Percentiles rank a stretch among this genome's conserved stretches.
phyloP scores from a whole-genome alignment of 2,113 vertebrate species.

The Peromyscus californicus region DNA sequence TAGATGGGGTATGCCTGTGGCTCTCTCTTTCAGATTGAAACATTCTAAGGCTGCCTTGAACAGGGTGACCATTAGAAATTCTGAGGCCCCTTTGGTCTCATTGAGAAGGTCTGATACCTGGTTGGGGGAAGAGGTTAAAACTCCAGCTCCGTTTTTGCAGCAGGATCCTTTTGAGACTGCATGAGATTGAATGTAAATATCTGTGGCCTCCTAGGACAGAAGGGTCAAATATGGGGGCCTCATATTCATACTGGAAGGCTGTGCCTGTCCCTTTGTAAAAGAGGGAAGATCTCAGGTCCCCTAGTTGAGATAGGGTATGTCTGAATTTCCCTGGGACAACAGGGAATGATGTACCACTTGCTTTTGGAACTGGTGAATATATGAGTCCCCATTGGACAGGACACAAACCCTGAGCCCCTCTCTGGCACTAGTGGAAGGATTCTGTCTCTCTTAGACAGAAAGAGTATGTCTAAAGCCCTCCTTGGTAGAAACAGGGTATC shows the following conservation, averaged over 20 bases:
- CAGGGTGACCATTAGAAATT: background rate
- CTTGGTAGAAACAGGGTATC: background rate
- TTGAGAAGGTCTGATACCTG: background rate
- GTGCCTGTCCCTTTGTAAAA: background rate
- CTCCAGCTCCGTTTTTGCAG: background rate
- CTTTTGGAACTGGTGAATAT: background rate
- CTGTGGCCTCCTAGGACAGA: background rate
- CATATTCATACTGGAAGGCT: background rate
- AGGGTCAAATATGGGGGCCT: background rate
- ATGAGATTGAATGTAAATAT: background rate
- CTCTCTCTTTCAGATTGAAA: background rate
- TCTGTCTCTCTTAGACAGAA: background rate
- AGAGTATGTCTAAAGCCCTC: background rate
- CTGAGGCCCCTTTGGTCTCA: background rate
- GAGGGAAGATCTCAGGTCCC: background rate
- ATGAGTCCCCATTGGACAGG: background rate
- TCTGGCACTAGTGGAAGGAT: background rate
- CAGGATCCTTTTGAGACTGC: background rate
- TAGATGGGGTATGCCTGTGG: background rate
- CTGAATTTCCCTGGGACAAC: background rate
- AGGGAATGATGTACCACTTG: background rate
- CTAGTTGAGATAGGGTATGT: background rate
- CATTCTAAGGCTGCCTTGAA: background rate
- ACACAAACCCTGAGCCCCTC: rapidly evolving
- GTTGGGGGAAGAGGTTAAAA: background rate